Conservation (phyloP, 1,140 invertebrate genomes). For the Drosophila mauritiana region DNA sequence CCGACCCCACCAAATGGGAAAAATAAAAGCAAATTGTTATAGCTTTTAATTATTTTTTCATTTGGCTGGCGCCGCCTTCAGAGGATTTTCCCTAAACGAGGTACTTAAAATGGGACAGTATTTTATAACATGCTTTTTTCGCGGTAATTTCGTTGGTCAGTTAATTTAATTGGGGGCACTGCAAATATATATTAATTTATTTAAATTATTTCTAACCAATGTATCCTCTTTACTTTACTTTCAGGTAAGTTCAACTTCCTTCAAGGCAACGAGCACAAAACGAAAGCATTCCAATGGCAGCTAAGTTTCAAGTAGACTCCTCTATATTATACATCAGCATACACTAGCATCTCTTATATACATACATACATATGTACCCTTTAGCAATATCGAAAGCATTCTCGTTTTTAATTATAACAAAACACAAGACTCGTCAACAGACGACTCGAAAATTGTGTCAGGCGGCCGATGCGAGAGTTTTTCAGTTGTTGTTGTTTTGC, state of each 20-base stretch:
- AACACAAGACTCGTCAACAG: conserved; percentile 48
- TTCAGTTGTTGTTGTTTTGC: background rate
- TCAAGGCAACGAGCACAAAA: background rate
- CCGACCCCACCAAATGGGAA: conserved; percentile 5
- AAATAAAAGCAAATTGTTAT: conserved; percentile 73
- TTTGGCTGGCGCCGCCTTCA: background rate
- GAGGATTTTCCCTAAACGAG: conserved; percentile 8
- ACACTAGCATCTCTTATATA: background rate
- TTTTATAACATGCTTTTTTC: conserved; percentile 1
- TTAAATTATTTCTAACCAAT: background rate
- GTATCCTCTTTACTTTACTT: conserved; percentile 18
- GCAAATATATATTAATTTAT: background rate
- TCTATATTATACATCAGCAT: background rate
- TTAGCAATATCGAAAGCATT: background rate
- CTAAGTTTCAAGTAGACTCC: conserved; percentile 44
- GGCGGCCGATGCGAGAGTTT: conserved; percentile 7
- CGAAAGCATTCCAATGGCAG: conserved; percentile 20
- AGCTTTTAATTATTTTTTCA: conserved; percentile 80
- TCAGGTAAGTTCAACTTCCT: conserved; percentile 55
- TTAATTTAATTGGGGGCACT: conserved; percentile 22
- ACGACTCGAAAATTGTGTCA: conserved; percentile 42
- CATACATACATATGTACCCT: no score
- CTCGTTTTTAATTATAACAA: conserved; percentile 54
- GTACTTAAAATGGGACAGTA: conserved; percentile 7
- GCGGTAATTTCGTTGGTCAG: conserved; percentile 9